Conservation (phyloP, 2,888 invertebrate genomes). For the Agrochola litura region DNA sequence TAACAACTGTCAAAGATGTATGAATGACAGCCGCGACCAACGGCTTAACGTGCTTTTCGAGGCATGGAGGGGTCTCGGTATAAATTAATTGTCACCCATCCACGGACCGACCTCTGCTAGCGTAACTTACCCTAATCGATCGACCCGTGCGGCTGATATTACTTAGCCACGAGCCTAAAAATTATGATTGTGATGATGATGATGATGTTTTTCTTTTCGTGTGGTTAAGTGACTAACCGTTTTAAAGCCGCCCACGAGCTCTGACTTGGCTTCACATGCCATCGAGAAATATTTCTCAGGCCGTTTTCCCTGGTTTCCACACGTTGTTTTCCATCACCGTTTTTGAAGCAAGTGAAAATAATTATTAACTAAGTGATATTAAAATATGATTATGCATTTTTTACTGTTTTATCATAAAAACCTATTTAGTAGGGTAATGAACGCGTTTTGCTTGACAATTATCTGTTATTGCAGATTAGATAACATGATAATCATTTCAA, state of each 20-base stretch:
- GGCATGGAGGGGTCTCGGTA: background rate
- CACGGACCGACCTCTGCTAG: background rate
- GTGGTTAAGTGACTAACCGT: too few relatives aligned
- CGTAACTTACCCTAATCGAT: background rate
- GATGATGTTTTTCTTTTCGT: too few relatives aligned
- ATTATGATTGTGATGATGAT: too few relatives aligned
- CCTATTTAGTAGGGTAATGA: background rate
- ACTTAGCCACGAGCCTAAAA: background rate
- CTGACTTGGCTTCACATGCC: too few relatives aligned
- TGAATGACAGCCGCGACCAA: background rate
- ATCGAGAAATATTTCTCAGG: too few relatives aligned
- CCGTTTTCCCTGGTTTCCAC: too few relatives aligned
- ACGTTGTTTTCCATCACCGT: too few relatives aligned
- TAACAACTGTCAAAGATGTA: background rate
- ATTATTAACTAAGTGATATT: too few relatives aligned
- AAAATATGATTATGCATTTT: background rate
- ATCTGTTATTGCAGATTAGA: slow-evolving; percentile 20
- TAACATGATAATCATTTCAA: slow-evolving; percentile 11
- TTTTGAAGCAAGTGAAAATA: too few relatives aligned
- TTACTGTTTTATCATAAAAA: background rate
- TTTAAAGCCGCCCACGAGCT: too few relatives aligned
- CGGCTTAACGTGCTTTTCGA: background rate
- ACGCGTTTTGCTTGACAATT: background rate
- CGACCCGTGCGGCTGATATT: background rate
- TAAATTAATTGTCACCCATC: background rate